Evolutionary conservation across 2,888 invertebrate genomes (phyloP).

Genomic region (Chalcis sispes): DNA sequence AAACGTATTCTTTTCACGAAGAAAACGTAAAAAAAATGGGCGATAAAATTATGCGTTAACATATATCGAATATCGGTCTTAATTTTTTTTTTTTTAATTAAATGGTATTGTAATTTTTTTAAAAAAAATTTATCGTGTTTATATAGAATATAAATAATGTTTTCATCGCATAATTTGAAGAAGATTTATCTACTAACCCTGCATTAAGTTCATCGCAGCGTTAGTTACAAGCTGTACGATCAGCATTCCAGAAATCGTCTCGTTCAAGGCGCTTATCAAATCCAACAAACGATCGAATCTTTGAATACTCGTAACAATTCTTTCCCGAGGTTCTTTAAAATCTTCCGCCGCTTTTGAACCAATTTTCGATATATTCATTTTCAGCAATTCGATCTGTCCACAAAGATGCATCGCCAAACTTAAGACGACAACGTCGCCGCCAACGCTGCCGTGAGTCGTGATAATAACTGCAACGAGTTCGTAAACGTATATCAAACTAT

Average conservation of each 20-base stretch:
- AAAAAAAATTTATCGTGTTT: too few species aligned
- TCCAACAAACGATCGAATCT: slow-evolving; percentile 60
- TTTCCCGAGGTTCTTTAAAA: slow-evolving; percentile 11
- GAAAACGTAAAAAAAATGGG: too few species aligned
- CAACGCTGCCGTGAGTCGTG: slow-evolving; percentile 58
- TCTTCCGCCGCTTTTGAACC: slow-evolving; percentile 7
- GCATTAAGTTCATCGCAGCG: slow-evolving; percentile 45
- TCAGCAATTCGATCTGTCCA: slow-evolving; percentile 69
- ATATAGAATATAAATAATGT: too few species aligned
- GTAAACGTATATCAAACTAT: slow-evolving; percentile 42
- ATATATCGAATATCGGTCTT: too few species aligned
- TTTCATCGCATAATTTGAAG: too few species aligned
- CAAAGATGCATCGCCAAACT: slow-evolving; percentile 69
- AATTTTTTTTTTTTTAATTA: too few species aligned
- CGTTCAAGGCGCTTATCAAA: slow-evolving; percentile 56
- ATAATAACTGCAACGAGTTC: slow-evolving; percentile 20
- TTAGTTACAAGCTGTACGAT: slow-evolving; percentile 59
- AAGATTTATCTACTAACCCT: slow-evolving; percentile 42
- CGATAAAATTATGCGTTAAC: too few species aligned
- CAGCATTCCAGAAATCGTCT: slow-evolving; percentile 58
- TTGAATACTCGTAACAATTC: slow-evolving; percentile 41
- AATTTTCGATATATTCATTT: slow-evolving; percentile 60
- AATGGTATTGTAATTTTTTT: too few species aligned
- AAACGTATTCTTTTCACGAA: too few species aligned
- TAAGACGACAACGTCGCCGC: slow-evolving; percentile 68